Evolutionary conservation across 2,888 invertebrate genomes (phyloP).

Genomic region (Archips crataeganus): DNA sequence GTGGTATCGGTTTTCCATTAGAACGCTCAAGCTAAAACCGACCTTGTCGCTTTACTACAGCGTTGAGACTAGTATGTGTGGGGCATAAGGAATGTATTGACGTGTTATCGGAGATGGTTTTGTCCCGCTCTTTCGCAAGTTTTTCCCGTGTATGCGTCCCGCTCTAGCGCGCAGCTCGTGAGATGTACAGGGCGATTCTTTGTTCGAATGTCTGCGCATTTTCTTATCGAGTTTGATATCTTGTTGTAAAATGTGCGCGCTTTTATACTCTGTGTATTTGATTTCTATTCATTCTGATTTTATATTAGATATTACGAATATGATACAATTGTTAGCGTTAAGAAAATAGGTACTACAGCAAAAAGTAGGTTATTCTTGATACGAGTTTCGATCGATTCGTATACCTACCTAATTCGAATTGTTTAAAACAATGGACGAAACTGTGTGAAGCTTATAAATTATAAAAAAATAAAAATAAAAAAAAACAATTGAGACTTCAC

Average conservation of each 20-base stretch:
- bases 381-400: neutral
- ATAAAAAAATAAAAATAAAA: neutral
- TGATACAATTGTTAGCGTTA: neutral
- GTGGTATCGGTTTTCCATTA: constrained; percentile 86
- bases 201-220: constrained; percentile 77
- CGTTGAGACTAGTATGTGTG: constrained; percentile 61
- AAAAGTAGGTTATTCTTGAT: neutral
- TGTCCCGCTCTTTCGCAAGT: constrained; percentile 72
- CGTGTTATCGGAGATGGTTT: constrained; percentile 82
- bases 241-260: constrained; percentile 34
- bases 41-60: constrained; percentile 58
- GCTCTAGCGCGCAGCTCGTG: constrained; percentile 75
- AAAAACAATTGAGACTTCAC: neutral
- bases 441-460: too few relatives aligned
- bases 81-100: constrained; percentile 81
- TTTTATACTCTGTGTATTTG: constrained; percentile 29
- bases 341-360: neutral
- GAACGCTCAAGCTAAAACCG: constrained; percentile 54
- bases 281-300: constrained; percentile 7
- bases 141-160: constrained; percentile 75
- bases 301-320: neutral
- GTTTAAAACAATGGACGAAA: too few relatives aligned
- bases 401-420: too few relatives aligned
- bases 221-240: constrained; percentile 63
- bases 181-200: constrained; percentile 73